Percentiles rank a stretch among this genome's conserved stretches.
phyloP scores from a whole-genome alignment of 2,797 vertebrate species.

The Muscicapa striata region DNA sequence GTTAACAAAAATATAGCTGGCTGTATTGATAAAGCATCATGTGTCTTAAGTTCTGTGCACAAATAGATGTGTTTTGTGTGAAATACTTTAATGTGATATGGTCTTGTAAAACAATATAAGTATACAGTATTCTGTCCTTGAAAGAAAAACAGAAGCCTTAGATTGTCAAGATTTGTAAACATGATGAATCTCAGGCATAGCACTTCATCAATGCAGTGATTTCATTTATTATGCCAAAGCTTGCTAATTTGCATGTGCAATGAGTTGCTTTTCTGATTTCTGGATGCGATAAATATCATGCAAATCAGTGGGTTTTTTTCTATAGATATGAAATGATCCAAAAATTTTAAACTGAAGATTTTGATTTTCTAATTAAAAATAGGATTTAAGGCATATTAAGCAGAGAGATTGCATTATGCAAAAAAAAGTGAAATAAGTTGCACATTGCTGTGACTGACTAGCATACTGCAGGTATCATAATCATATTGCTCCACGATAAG shows the following conservation, averaged over 20 bases:
- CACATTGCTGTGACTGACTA: not conserved
- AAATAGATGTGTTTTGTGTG: not conserved
- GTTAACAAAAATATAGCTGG: accelerated
- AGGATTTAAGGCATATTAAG: not conserved
- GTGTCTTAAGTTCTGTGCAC: not conserved
- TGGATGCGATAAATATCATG: not conserved
- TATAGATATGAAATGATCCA: not conserved
- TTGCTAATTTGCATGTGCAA: not conserved
- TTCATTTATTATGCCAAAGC: conserved; percentile 4
- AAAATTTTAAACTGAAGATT: not conserved
- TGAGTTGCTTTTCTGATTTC: conserved; percentile 4
- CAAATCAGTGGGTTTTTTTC: not conserved
- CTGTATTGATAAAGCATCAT: not conserved
- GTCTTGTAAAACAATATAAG: not conserved
- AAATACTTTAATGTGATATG: not conserved
- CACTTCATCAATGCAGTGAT: not conserved
- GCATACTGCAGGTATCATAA: not conserved
- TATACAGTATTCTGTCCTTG: not conserved
- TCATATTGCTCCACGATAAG: not conserved
- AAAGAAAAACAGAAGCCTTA: not conserved
- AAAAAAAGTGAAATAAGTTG: not conserved
- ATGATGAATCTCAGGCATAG: not conserved
- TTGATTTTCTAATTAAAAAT: not conserved
- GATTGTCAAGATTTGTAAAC: not conserved
- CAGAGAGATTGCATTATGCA: not conserved